These are phyloP conservation scores for Cephalophus harveyi DNA, from an alignment of 2,113 vertebrate species.

Conservation along the genomic window DNA sequence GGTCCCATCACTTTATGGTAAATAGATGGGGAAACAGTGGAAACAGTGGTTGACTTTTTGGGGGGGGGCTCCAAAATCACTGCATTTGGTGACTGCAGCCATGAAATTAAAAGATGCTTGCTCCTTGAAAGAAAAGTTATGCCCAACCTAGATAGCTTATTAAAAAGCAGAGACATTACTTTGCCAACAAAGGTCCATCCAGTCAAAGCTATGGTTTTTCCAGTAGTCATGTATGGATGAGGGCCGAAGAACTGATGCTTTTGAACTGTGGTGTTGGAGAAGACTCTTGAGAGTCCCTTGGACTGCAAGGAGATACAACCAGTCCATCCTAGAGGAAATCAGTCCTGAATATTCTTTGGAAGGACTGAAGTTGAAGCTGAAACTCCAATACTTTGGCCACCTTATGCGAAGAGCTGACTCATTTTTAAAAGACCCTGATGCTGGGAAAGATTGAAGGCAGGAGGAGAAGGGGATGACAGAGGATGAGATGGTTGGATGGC, in stretches of 20 bases:
- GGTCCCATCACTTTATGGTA: not conserved
- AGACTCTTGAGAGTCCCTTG: not conserved
- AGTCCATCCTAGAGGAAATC: not conserved
- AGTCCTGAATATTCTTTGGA: not conserved
- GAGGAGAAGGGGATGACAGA: not conserved
- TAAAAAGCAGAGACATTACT: not conserved
- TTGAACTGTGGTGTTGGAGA: not conserved
- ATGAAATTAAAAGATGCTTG: not conserved
- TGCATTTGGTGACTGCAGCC: not conserved
- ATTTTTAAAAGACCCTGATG: not conserved
- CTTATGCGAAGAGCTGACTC: not conserved
- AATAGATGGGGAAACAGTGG: not conserved
- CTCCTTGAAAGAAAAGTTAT: not conserved
- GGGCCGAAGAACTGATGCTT: accelerated
- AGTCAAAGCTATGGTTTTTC: not conserved
- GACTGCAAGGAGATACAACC: not conserved
- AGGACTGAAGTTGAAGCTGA: not conserved
- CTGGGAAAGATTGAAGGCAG: not conserved
- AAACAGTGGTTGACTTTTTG: not conserved
- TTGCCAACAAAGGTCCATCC: not conserved
- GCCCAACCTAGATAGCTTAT: not conserved
- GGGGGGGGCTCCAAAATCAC: not conserved
- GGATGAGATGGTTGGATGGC: not conserved
- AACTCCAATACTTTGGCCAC: not conserved
- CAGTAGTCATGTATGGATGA: not conserved